These are phyloP conservation scores for Irena cyanogastra DNA, from an alignment of 2,113 vertebrate species.

Conservation along the genomic window DNA sequence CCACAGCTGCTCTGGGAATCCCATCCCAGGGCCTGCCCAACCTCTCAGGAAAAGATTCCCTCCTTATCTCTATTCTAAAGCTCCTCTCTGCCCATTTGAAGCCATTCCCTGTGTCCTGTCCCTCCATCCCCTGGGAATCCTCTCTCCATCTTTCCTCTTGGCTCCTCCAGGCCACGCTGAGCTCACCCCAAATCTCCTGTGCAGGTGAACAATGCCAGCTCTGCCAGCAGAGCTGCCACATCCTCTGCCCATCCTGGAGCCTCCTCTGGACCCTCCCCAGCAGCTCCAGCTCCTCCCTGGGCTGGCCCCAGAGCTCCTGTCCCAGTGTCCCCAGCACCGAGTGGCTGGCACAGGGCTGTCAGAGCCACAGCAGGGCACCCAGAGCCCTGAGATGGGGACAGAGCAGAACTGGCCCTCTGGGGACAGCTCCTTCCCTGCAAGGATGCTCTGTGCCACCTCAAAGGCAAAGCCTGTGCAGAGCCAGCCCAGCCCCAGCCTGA, in stretches of 20 bases:
- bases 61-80: fast-evolving
- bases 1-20: neutral
- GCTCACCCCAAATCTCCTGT: neutral
- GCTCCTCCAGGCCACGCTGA: neutral
- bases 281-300: neutral
- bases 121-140: neutral
- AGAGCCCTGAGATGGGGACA: neutral
- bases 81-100: fast-evolving
- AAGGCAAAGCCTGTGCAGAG: neutral
- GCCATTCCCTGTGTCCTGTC: neutral
- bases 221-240: neutral
- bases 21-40: neutral
- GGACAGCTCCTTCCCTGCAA: neutral
- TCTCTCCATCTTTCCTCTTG: neutral
- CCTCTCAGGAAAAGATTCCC: neutral
- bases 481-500: neutral
- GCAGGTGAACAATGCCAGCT: neutral
- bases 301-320: fast-evolving
- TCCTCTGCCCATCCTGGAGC: neutral
- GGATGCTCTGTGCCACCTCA: neutral
- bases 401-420: neutral
- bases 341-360: neutral
- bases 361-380: neutral
- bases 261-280: neutral
- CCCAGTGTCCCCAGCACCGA: neutral